A percentile compares a stretch with the other conserved stretches of the same genome.
Evolutionary conservation across 2,113 vertebrate genomes (phyloP).

Genomic region (Neopipo cinnamomea): DNA sequence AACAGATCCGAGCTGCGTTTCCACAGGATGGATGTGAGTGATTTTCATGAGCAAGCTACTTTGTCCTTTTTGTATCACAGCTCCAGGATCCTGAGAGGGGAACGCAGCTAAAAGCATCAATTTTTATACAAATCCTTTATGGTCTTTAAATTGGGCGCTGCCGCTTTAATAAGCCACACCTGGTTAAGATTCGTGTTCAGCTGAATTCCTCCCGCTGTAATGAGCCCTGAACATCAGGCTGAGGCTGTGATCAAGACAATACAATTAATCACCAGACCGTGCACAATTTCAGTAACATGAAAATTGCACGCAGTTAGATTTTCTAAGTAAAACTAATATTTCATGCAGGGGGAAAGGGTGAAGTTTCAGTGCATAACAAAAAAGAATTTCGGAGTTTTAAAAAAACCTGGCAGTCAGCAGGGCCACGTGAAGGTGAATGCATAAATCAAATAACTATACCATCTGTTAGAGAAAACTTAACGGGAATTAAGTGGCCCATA

Average conservation of each 20-base stretch:
- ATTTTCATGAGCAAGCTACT: slow-evolving; percentile 58
- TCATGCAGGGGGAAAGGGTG: slow-evolving; percentile 57
- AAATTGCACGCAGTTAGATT: slow-evolving; percentile 63
- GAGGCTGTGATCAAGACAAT: slow-evolving; percentile 68
- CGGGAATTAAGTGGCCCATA: slow-evolving; percentile 66
- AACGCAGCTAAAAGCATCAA: slow-evolving; percentile 61
- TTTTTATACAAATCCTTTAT: slow-evolving; percentile 68
- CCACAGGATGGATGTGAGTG: slow-evolving; percentile 66
- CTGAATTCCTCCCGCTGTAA: slow-evolving; percentile 58
- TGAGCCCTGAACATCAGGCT: slow-evolving; percentile 68
- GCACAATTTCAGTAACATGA: slow-evolving; percentile 68
- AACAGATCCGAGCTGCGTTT: slow-evolving; percentile 39
- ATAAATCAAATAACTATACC: slow-evolving; percentile 74
- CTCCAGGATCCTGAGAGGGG: slow-evolving; percentile 10
- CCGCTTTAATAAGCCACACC: slow-evolving; percentile 72
- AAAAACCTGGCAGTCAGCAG: slow-evolving; percentile 71
- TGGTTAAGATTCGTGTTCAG: slow-evolving; percentile 66
- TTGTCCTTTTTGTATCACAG: slow-evolving; percentile 59
- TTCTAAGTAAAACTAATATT: slow-evolving; percentile 71
- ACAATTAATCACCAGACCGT: slow-evolving; percentile 72
- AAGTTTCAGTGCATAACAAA: slow-evolving; percentile 61
- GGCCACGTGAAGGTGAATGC: slow-evolving; percentile 71
- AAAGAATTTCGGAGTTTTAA: slow-evolving; percentile 40
- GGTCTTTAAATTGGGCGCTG: slow-evolving; percentile 61
- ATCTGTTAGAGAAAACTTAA: slow-evolving; percentile 76